Evolutionary conservation across 2,888 invertebrate genomes (phyloP).

Genomic region (Drosophila suboccidentalis): DNA sequence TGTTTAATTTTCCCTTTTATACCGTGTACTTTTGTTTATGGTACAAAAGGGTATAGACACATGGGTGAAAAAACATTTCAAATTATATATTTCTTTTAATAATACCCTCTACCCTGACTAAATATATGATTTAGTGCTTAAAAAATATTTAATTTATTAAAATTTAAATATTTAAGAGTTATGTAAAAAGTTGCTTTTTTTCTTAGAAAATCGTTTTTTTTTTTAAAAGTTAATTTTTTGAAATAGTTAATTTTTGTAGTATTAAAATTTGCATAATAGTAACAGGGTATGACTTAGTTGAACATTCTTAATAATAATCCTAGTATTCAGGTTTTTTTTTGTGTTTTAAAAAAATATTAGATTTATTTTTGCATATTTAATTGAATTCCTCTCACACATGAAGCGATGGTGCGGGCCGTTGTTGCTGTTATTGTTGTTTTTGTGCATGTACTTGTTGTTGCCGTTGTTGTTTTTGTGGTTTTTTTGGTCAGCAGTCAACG

Average conservation of each 20-base stretch:
- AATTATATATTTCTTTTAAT: not conserved
- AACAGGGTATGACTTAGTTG: conserved; percentile 8
- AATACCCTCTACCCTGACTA: not conserved
- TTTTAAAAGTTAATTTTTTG: not conserved
- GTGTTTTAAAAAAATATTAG: conserved; percentile 32
- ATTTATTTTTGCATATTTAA: conserved; percentile 70
- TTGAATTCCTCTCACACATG: conserved; percentile 58
- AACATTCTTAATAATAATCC: not conserved
- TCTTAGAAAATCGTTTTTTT: not conserved
- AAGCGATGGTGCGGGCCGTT: conserved; percentile 19
- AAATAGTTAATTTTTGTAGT: not conserved
- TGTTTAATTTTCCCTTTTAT: conserved; percentile 34
- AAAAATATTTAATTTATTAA: not conserved
- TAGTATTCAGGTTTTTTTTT: conserved; percentile 2
- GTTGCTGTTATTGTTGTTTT: conserved; percentile 14
- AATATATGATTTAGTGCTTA: not conserved
- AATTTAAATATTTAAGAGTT: not conserved
- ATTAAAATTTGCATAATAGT: not conserved
- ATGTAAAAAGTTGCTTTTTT: not conserved
- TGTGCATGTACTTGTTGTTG: conserved; percentile 20
- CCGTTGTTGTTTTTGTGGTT: conserved; percentile 17
- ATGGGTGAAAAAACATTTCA: not conserved
- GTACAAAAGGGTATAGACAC: not conserved
- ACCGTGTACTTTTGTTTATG: conserved; percentile 1
- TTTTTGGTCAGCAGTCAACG: conserved; percentile 54